phyloP scores from a whole-genome alignment of 2,888 invertebrate species.

The Polydrusus tereticollis region DNA sequence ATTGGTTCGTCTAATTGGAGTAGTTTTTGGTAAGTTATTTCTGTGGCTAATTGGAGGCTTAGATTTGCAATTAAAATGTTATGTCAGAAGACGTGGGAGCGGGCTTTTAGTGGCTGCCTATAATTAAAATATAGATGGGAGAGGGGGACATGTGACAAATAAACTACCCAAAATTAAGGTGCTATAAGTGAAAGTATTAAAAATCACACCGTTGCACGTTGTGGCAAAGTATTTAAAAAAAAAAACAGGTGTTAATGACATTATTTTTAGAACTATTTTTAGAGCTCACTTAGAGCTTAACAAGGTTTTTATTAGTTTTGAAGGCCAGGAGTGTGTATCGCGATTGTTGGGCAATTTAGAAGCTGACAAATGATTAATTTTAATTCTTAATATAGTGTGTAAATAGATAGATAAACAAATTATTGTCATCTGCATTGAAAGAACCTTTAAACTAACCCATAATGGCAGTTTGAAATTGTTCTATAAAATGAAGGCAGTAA shows the following conservation, averaged over 20 bases:
- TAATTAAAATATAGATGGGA: too few relatives aligned
- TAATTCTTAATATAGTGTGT: too few relatives aligned
- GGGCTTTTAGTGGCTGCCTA: too few relatives aligned
- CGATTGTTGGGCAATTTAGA: neutral
- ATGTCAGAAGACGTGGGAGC: neutral
- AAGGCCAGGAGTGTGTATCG: neutral
- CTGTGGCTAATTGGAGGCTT: constrained; percentile 24
- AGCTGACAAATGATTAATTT: too few relatives aligned
- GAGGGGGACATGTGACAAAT: too few relatives aligned
- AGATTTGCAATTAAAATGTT: neutral
- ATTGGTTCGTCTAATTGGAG: constrained; percentile 33
- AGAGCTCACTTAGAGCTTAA: constrained; percentile 1
- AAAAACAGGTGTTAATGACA: neutral
- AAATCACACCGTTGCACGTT: too few relatives aligned
- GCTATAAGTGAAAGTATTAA: too few relatives aligned
- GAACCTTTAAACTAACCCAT: neutral
- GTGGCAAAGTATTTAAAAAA: neutral
- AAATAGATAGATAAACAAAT: too few relatives aligned
- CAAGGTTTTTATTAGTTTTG: neutral
- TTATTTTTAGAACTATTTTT: neutral
- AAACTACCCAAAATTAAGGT: too few relatives aligned
- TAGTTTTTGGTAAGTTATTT: constrained; percentile 44
- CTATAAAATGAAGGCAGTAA: neutral
- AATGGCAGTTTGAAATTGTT: neutral
- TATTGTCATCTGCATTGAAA: neutral